These are phyloP conservation scores for Bombylius major DNA, from an alignment of 2,888 invertebrate species.

Conservation along the genomic window DNA sequence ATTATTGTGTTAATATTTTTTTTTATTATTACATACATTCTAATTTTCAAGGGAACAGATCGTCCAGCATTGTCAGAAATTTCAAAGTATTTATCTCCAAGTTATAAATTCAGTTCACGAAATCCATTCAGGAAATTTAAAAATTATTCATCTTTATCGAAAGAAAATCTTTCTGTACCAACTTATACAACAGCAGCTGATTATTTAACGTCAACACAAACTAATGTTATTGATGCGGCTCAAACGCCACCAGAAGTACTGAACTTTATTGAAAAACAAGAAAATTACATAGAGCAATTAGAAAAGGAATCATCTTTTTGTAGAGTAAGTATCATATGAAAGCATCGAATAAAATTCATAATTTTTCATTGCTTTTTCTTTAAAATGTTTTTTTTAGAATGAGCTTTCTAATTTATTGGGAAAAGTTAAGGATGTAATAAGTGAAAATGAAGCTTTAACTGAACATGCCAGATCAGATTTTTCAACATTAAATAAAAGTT, in stretches of 20 bases:
- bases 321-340: constrained; percentile 38
- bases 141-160: constrained; percentile 20
- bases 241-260: constrained; percentile 54
- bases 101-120: constrained; percentile 15
- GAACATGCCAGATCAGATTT: constrained; percentile 62
- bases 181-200: constrained; percentile 19
- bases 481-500: constrained; percentile 36
- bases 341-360: too few species aligned
- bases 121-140: constrained; percentile 10
- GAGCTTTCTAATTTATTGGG: constrained; percentile 63
- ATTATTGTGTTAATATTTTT: not conserved
- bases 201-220: constrained; percentile 19
- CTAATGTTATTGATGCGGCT: constrained; percentile 33
- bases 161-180: constrained; percentile 25
- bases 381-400: constrained; percentile 38
- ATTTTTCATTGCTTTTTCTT: too few species aligned
- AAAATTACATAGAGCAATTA: constrained; percentile 75
- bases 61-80: constrained; percentile 35
- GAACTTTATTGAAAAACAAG: constrained; percentile 72
- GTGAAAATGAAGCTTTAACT: constrained; percentile 69
- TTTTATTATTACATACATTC: too few species aligned
- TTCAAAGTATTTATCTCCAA: constrained; percentile 34
- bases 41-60: constrained; percentile 25
- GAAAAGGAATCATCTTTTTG: constrained; percentile 77
- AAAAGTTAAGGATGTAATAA: constrained; percentile 75